Percentiles rank a stretch among this genome's conserved stretches.
Conservation (phyloP, 92 coral and sea anemone species). For the Epizoanthus rinbou region DNA sequence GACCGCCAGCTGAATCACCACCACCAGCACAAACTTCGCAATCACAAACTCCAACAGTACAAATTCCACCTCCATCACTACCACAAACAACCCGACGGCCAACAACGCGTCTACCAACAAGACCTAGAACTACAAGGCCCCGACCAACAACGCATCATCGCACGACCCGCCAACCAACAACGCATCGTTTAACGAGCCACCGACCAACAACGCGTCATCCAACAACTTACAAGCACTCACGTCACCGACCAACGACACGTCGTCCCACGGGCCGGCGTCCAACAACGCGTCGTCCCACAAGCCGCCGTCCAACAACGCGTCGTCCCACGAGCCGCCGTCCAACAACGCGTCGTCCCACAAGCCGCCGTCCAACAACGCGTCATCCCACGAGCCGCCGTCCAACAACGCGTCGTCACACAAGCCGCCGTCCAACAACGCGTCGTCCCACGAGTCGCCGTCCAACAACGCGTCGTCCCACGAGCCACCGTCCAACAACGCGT, state of each 20-base stretch:
- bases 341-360: neutral
- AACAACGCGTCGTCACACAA: neutral
- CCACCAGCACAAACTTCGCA: too few species aligned
- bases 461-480: too few species aligned
- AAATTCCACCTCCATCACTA: too few species aligned
- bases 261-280: neutral
- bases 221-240: neutral
- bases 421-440: slow-evolving; percentile 6
- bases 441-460: neutral
- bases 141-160: slow-evolving; percentile 5
- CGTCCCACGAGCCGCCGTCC: neutral
- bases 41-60: too few species aligned
- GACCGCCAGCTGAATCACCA: neutral
- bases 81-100: neutral
- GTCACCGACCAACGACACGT: neutral
- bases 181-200: neutral
- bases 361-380: neutral
- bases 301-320: neutral
- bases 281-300: neutral
- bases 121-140: neutral
- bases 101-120: neutral
- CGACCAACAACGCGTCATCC: slow-evolving; percentile 5
- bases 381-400: neutral
- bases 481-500: too few species aligned
- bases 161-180: neutral